Evolutionary conservation across 2,113 vertebrate genomes (phyloP).

Genomic region (Turnix velox): DNA sequence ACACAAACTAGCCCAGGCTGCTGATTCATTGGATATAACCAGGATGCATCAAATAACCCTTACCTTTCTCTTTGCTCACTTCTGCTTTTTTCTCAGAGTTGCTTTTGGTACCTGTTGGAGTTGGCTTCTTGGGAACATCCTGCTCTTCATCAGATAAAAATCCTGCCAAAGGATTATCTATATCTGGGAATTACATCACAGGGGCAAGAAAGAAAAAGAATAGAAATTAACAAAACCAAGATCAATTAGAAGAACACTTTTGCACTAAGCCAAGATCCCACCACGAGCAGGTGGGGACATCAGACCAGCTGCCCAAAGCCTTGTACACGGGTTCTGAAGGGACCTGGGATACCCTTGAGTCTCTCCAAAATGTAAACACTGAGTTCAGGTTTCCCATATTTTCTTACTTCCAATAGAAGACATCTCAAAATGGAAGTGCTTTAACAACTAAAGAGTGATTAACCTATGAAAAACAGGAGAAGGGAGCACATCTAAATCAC

Average conservation of each 20-base stretch:
- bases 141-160: conserved; percentile 75
- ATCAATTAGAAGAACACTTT: background rate
- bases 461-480: background rate
- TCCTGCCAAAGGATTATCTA: conserved; percentile 72
- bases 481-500: background rate
- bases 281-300: accelerated
- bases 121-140: conserved; percentile 40
- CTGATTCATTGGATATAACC: background rate
- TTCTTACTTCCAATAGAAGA: background rate
- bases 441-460: background rate
- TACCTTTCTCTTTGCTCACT: conserved; percentile 50
- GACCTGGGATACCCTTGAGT: background rate
- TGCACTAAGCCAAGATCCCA: background rate
- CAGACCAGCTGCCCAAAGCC: background rate
- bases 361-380: background rate
- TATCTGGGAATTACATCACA: conserved; percentile 46
- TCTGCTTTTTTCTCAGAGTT: background rate
- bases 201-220: background rate
- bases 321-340: background rate
- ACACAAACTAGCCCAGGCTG: background rate
- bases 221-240: background rate
- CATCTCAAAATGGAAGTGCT: background rate
- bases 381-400: background rate
- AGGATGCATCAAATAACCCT: background rate
- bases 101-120: background rate